Percentiles rank a stretch among this genome's conserved stretches.
These are phyloP conservation scores for Entomyzon cyanotis DNA, from an alignment of 2,113 vertebrate species.

Conservation along the genomic window DNA sequence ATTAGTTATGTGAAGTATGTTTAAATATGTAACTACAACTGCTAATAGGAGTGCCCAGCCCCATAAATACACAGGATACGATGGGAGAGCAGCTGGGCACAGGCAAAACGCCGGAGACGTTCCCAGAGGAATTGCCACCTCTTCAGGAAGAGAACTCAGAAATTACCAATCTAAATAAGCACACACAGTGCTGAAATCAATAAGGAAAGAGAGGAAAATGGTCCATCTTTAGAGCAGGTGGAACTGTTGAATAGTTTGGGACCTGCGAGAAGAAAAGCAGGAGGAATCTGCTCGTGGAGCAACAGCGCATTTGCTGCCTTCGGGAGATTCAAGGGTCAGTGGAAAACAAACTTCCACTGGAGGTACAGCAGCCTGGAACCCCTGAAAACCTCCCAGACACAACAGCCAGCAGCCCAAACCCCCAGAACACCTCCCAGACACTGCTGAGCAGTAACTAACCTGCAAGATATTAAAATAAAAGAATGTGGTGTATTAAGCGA, in stretches of 20 bases:
- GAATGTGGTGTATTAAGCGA: slow-evolving; percentile 30
- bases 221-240: not conserved
- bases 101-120: not conserved
- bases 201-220: not conserved
- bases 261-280: not conserved
- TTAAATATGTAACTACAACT: slow-evolving; percentile 68
- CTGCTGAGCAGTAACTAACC: not conserved
- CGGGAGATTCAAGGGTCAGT: not conserved
- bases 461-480: slow-evolving; percentile 25
- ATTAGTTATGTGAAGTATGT: slow-evolving; percentile 63
- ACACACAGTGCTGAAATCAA: not conserved
- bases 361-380: not conserved
- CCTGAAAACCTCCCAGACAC: not conserved
- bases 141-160: slow-evolving; percentile 19
- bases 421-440: not conserved
- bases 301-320: not conserved
- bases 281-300: not conserved
- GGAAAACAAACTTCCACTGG: not conserved
- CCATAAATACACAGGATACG: not conserved
- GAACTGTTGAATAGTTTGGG: not conserved
- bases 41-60: slow-evolving; percentile 37
- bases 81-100: slow-evolving; percentile 27
- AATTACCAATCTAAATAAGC: not conserved
- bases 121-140: slow-evolving; percentile 49
- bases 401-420: not conserved